These are phyloP conservation scores for Micronycteris hirsuta DNA, from an alignment of 2,113 vertebrate genomes.

Conservation along the genomic window DNA sequence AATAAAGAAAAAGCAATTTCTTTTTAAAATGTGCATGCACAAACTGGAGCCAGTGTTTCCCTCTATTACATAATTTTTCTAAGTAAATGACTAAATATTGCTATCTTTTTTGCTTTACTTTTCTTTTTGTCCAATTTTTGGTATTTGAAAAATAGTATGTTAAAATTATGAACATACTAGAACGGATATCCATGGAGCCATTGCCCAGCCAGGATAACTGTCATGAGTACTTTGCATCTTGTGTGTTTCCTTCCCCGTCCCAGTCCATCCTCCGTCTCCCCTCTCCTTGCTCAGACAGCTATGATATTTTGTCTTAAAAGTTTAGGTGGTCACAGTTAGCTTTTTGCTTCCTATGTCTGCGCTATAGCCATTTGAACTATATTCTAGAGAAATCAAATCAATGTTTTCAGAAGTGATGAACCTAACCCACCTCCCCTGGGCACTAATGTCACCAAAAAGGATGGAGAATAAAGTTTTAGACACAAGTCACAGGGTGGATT, in stretches of 20 bases:
- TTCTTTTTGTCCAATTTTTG: background rate
- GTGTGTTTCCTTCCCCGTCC: background rate
- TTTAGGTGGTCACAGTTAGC: background rate
- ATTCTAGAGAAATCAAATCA: background rate
- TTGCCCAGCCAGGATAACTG: background rate
- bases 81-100: background rate
- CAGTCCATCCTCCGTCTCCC: background rate
- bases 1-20: background rate
- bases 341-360: background rate
- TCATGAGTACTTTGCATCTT: background rate
- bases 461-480: background rate
- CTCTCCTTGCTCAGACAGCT: background rate
- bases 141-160: background rate
- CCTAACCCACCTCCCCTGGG: background rate
- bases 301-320: background rate
- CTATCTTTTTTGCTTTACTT: background rate
- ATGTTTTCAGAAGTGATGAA: conserved; percentile 5
- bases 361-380: background rate
- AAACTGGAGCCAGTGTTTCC: background rate
- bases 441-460: background rate
- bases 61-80: background rate
- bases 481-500: background rate
- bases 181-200: background rate
- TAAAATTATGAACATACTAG: background rate
- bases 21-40: background rate